Evolutionary conservation across 2,113 vertebrate species (phyloP).

Genomic region (Muntiacus muntjak): DNA sequence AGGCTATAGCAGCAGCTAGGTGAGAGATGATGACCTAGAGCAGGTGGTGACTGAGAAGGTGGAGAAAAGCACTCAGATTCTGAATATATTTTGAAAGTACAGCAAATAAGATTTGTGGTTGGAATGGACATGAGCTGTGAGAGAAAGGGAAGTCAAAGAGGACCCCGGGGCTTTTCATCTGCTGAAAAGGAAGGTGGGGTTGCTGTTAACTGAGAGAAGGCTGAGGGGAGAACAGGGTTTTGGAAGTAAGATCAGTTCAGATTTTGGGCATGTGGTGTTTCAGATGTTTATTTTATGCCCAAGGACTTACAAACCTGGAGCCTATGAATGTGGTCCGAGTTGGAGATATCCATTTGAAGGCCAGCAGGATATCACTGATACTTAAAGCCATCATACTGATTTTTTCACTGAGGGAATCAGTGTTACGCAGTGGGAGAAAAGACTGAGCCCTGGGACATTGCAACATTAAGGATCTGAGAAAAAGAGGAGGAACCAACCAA

Average conservation of each 20-base stretch:
- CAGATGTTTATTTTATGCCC: not conserved
- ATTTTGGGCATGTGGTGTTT: not conserved
- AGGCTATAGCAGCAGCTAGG: not conserved
- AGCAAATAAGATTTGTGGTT: not conserved
- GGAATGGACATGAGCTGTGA: not conserved
- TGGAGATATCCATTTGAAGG: not conserved
- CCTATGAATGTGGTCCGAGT: not conserved
- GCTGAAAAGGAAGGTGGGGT: not conserved
- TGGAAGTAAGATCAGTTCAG: not conserved
- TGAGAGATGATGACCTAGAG: not conserved
- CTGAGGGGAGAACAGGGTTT: not conserved
- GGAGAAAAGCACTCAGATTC: not conserved
- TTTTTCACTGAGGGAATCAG: not conserved
- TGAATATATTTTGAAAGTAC: not conserved
- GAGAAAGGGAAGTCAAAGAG: not conserved
- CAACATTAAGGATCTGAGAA: not conserved
- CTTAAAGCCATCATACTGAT: not conserved
- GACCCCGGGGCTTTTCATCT: not conserved
- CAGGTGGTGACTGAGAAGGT: not conserved
- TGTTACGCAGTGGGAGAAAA: not conserved
- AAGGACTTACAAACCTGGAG: not conserved
- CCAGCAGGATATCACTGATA: not conserved
- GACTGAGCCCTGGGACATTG: not conserved
- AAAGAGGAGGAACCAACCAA: not conserved
- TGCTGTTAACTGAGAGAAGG: not conserved